Conservation (phyloP, 2,888 invertebrate genomes). For the Agrochola circellaris region DNA sequence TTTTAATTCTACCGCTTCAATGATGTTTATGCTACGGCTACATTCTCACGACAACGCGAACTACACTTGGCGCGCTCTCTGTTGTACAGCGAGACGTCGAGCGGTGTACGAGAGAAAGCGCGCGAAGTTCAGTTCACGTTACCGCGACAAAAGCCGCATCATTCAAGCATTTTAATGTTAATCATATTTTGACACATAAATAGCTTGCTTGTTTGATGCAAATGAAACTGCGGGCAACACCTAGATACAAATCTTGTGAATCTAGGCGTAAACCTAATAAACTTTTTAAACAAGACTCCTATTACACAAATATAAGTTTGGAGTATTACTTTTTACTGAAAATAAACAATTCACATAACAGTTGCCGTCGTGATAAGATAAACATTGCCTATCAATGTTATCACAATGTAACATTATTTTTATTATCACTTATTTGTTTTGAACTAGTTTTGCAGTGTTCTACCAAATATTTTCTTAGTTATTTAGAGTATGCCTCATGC, state of each 20-base stretch:
- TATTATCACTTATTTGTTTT: constrained; percentile 46
- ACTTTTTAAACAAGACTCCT: too few species aligned
- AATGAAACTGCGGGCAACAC: not conserved
- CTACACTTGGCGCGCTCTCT: too few species aligned
- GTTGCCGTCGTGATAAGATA: constrained; percentile 55
- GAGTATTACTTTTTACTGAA: constrained; percentile 15
- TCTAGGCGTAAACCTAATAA: not conserved
- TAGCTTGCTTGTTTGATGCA: not conserved
- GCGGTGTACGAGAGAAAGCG: too few species aligned
- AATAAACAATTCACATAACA: constrained; percentile 28
- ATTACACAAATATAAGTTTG: not conserved
- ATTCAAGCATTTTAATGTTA: not conserved
- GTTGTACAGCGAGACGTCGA: too few species aligned
- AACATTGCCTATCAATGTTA: constrained; percentile 26
- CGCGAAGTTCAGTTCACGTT: too few species aligned
- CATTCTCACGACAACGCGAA: too few species aligned
- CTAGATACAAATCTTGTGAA: not conserved
- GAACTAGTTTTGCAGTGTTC: not conserved
- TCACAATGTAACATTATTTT: constrained; percentile 37
- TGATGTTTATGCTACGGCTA: too few species aligned
- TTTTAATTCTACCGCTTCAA: too few species aligned
- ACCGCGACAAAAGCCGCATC: too few species aligned
- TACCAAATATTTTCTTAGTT: not conserved
- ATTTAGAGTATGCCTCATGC: too few species aligned
- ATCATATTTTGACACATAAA: not conserved